A percentile compares a stretch with the other conserved stretches of the same genome.
These are phyloP conservation scores for Subanguina moxae DNA, from an alignment of 1,140 invertebrate species.

Conservation along the genomic window DNA sequence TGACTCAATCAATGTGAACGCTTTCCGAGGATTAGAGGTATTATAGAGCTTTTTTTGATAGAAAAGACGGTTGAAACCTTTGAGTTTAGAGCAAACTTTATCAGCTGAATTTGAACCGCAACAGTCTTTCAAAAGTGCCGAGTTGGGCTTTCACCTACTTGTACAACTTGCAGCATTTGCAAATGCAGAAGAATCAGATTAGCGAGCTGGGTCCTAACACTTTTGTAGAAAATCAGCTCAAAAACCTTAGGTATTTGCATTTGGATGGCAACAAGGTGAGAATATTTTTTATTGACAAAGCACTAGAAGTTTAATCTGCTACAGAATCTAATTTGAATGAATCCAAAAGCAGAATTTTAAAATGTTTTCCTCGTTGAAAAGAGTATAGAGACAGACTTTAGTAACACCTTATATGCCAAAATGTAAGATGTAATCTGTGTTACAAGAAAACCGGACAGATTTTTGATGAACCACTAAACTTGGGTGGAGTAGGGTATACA, in stretches of 20 bases:
- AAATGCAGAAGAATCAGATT: slow-evolving; percentile 41
- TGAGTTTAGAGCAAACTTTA: slow-evolving; percentile 31
- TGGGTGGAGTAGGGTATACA: no score
- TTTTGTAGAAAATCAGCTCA: slow-evolving; percentile 34
- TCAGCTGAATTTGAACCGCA: slow-evolving; percentile 32
- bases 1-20: slow-evolving; percentile 41
- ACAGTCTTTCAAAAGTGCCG: slow-evolving; percentile 27
- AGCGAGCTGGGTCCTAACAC: slow-evolving; percentile 6
- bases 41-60: background rate
- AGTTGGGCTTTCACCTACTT: slow-evolving; percentile 44
- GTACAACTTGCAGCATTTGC: slow-evolving; percentile 27
- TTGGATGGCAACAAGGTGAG: slow-evolving; percentile 38
- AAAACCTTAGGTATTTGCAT: slow-evolving; percentile 35
- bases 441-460: no score
- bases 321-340: no score
- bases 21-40: slow-evolving; percentile 47
- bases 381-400: no score
- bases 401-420: no score
- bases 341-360: no score
- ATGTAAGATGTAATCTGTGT: no score
- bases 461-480: no score
- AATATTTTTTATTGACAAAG: no score
- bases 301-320: no score
- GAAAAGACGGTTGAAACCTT: background rate
- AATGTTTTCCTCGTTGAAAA: background rate